These are phyloP conservation scores for Synanthedon myopaeformis DNA, from an alignment of 2,888 invertebrate species.

Conservation along the genomic window DNA sequence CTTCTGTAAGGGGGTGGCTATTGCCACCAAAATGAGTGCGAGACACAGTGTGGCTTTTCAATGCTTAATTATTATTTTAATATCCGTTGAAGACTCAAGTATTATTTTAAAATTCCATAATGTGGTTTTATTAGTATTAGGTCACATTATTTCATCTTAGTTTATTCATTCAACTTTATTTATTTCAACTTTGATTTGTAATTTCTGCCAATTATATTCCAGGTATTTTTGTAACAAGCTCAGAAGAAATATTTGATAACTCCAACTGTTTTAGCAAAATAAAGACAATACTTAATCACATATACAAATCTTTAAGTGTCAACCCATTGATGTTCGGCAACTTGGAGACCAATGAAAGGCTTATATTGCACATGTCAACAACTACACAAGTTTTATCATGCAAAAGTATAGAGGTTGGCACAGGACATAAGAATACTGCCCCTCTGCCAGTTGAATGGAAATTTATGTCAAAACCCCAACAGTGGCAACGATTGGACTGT, in stretches of 20 bases:
- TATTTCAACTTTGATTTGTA: neutral
- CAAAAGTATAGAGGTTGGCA: slow-evolving; percentile 73
- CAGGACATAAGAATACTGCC: slow-evolving; percentile 40
- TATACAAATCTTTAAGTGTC: slow-evolving; percentile 65
- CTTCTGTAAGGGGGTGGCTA: too few species aligned
- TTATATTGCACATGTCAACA: slow-evolving; percentile 73
- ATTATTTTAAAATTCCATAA: too few species aligned
- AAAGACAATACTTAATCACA: slow-evolving; percentile 66
- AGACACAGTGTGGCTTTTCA: too few species aligned
- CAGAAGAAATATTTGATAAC: slow-evolving; percentile 73
- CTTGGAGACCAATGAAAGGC: slow-evolving; percentile 68
- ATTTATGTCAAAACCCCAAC: slow-evolving; percentile 75
- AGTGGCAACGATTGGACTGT: slow-evolving; percentile 83
- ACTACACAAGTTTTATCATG: slow-evolving; percentile 70
- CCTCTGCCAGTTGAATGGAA: slow-evolving; percentile 83
- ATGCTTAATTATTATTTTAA: too few species aligned
- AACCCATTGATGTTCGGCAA: slow-evolving; percentile 74
- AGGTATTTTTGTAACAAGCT: slow-evolving; percentile 81
- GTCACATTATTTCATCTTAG: too few species aligned
- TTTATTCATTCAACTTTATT: neutral
- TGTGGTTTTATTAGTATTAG: too few species aligned
- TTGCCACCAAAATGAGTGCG: too few species aligned
- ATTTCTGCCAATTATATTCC: slow-evolving; percentile 1
- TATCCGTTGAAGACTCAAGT: too few species aligned
- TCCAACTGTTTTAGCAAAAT: slow-evolving; percentile 69